phyloP scores from a whole-genome alignment of 2,797 vertebrate genomes.

The Eremophila alpestris region DNA sequence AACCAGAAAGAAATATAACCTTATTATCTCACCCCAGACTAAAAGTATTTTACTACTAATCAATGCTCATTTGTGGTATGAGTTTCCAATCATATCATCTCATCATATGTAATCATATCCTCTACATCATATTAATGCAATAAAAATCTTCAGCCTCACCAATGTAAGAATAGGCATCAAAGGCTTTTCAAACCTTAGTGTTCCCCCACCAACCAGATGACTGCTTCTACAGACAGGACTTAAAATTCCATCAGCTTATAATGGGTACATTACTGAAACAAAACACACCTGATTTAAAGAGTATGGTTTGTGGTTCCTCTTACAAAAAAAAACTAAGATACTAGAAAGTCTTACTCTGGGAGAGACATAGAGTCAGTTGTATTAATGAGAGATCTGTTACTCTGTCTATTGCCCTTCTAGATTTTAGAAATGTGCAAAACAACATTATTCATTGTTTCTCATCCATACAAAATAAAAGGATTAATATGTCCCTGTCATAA shows the following conservation, averaged over 20 bases:
- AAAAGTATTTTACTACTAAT: background rate
- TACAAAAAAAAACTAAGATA: background rate
- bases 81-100: background rate
- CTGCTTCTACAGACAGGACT: background rate
- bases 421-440: background rate
- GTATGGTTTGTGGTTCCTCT: background rate
- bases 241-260: background rate
- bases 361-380: background rate
- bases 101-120: too few species aligned
- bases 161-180: background rate
- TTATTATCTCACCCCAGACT: background rate
- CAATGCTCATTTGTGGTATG: background rate
- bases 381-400: background rate
- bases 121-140: background rate
- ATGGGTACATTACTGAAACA: background rate
- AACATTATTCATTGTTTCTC: background rate
- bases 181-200: background rate
- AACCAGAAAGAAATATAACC: background rate
- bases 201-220: background rate
- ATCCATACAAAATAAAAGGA: background rate
- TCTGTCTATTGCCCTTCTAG: background rate
- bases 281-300: background rate
- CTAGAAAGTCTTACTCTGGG: background rate
- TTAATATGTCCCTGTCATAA: background rate
- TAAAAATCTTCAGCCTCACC: background rate